Evolutionary conservation across 2,113 vertebrate species (phyloP), one percentile per base, ranked within the genome.

Genomic region (Oryzias melastigma): DNA sequence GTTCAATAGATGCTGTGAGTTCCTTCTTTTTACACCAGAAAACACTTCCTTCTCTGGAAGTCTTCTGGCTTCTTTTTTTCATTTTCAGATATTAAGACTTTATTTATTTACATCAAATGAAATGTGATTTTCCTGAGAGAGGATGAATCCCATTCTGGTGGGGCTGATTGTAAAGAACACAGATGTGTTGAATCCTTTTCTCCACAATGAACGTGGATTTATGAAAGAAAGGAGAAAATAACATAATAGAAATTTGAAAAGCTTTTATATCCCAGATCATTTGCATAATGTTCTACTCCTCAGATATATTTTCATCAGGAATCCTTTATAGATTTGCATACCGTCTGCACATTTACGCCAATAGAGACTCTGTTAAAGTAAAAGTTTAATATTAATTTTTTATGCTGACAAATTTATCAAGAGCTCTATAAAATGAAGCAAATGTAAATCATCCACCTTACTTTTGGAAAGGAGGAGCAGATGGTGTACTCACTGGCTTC

Each of bases 401-500:
- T 62, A 67, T 17, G 4, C 72, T 59, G 52, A 61, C 20, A 3
- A 74, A 13, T 40, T 5, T 19, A 15, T 17, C 40, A 17, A 51
- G 35, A 44, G 24, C 4, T 22, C 17, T 41, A 62, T 13, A 42
- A 60, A 58, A 47, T 55, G 35, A 52, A 78, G 61, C 60, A 1
- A 70, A 35, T 35, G 35, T 40, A 65, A 42, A 58, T 63, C 25
- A 41, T 56, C 43, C 66, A 68, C 52, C 13, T 51, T 18, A 46
- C 41, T 66, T 13, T 16, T 47, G 68, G 27, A 60, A 59, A 49
- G 50, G 12, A 22, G 5, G 22, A 65, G 27, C 77, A 78, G 60
- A 66, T 63, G 67, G 75, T 40, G 59, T 18, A 92, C 96, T 4
- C 88, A 98, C 96, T 98, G 78, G 95, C 92, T 94, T 98, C 96